Evolutionary conservation across 2,888 invertebrate genomes (phyloP).

Genomic region (Neelides folsomi): DNA sequence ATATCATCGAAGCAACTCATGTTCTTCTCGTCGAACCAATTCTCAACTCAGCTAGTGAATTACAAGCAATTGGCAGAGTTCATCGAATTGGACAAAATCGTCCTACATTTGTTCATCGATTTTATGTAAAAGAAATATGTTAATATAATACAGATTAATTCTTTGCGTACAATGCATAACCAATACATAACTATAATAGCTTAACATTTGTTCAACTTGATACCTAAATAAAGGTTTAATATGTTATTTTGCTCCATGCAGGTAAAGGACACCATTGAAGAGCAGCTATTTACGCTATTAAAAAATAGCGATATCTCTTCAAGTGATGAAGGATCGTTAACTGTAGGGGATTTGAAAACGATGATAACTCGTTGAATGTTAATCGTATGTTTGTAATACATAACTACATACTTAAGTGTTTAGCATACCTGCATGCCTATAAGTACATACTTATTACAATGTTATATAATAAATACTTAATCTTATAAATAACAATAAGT

Average conservation of each 20-base stretch:
- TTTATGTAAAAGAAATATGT: constrained; percentile 51
- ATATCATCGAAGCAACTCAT: constrained; percentile 64
- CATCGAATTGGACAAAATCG: constrained; percentile 66
- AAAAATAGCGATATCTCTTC: constrained; percentile 27
- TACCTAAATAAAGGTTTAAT: neutral
- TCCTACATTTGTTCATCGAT: constrained; percentile 55
- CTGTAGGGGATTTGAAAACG: constrained; percentile 33
- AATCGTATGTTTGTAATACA: too few species aligned
- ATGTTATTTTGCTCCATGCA: constrained; percentile 6
- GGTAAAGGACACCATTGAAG: constrained; percentile 52
- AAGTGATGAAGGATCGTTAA: constrained; percentile 31
- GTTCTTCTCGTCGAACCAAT: constrained; percentile 61
- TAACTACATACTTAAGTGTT: too few species aligned
- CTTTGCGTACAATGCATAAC: too few species aligned
- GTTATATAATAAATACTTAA: too few species aligned
- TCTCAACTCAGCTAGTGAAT: constrained; percentile 56
- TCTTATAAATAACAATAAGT: too few species aligned
- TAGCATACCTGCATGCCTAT: too few species aligned
- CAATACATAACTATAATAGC: too few species aligned
- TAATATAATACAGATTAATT: too few species aligned
- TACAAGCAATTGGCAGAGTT: constrained; percentile 63
- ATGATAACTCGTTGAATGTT: constrained; percentile 15
- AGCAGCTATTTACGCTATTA: constrained; percentile 45
- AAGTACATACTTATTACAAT: too few species aligned
- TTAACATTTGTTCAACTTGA: neutral